These are phyloP conservation scores for Phenganax marumi DNA, from an alignment of 92 coral and sea anemone genomes.

Conservation along the genomic window DNA sequence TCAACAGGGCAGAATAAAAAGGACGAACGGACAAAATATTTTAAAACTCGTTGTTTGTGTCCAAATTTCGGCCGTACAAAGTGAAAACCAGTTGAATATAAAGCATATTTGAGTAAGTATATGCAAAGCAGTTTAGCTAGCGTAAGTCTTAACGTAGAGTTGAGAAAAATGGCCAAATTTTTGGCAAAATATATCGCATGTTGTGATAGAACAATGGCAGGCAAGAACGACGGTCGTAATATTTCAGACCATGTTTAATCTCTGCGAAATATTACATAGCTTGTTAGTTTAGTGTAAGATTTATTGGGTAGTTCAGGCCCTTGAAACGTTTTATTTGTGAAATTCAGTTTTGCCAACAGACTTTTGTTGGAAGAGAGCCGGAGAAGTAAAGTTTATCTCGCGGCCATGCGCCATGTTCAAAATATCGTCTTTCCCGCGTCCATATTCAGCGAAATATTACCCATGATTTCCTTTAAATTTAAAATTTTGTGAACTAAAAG, in stretches of 20 bases:
- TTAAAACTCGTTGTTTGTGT: conserved; percentile 6
- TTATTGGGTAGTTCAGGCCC: background rate
- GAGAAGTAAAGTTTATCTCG: too few species aligned
- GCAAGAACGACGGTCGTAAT: background rate
- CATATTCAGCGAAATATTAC: too few species aligned
- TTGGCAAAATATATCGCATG: background rate
- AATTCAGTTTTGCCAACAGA: too few species aligned
- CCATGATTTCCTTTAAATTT: too few species aligned
- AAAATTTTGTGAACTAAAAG: too few species aligned
- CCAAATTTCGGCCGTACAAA: background rate
- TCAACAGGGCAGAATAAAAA: conserved; percentile 8
- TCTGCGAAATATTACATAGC: background rate
- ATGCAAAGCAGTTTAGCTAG: background rate
- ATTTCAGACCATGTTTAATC: background rate
- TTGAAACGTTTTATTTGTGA: background rate
- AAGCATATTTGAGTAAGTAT: conserved; percentile 1
- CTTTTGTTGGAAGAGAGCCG: too few species aligned
- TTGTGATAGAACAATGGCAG: conserved; percentile 13
- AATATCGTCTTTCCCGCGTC: too few species aligned
- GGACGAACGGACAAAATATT: conserved; percentile 22
- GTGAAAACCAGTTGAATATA: background rate
- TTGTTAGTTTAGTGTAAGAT: background rate
- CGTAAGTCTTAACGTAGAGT: background rate
- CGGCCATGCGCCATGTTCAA: too few species aligned
- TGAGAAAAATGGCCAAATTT: background rate